phyloP scores from a whole-genome alignment of 2,888 invertebrate genomes.

The Cheilosia pagana region DNA sequence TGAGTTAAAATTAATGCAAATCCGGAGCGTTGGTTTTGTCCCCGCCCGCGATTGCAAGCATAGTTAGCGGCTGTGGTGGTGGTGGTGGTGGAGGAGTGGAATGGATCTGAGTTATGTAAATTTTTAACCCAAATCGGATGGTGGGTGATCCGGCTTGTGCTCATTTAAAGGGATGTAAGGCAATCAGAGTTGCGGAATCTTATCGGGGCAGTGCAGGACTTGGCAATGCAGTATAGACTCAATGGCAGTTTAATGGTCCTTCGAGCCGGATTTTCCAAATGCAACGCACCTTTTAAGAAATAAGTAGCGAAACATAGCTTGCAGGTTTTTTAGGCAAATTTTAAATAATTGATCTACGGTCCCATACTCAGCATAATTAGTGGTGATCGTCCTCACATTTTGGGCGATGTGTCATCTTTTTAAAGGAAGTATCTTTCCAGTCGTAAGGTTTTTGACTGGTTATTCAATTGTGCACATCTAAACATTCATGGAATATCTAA shows the following conservation, averaged over 20 bases:
- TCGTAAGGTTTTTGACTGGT: background rate
- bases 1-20: slow-evolving; percentile 70
- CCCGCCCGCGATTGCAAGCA: slow-evolving; percentile 30
- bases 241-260: too few relatives aligned
- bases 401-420: too few relatives aligned
- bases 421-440: too few relatives aligned
- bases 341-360: too few relatives aligned
- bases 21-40: slow-evolving; percentile 37
- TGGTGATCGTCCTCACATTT: too few relatives aligned
- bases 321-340: too few relatives aligned
- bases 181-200: slow-evolving; percentile 39
- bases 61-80: slow-evolving; percentile 1
- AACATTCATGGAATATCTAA: background rate
- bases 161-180: slow-evolving; percentile 21
- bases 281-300: too few relatives aligned
- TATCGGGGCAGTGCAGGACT: slow-evolving; percentile 36
- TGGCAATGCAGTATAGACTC: background rate
- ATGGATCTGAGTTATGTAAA: slow-evolving; percentile 62
- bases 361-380: too few relatives aligned
- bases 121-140: slow-evolving; percentile 44
- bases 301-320: too few relatives aligned
- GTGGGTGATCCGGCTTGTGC: slow-evolving; percentile 34
- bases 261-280: too few relatives aligned
- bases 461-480: background rate
- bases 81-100: too few relatives aligned